Evolutionary conservation across 2,888 invertebrate genomes (phyloP), one percentile per base, ranked within the genome.

Genomic region (Chironomus tentans): DNA sequence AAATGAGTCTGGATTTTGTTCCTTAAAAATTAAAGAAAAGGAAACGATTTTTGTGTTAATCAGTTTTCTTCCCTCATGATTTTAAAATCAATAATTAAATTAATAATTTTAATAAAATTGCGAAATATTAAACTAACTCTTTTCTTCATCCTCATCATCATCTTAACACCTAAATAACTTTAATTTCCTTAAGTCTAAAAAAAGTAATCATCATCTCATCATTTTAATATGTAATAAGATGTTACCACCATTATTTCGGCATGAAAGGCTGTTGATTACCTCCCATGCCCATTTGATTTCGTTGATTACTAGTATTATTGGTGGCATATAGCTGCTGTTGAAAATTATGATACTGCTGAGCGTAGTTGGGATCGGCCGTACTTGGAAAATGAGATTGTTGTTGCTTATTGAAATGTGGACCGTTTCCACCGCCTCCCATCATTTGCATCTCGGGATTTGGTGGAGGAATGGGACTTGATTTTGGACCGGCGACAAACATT

Each of bases 291-390:
- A 74, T 74, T 72, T 72, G 72, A 72, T 72, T 72, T 47, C 74
- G 38, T 81, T 78, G 85, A 84, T 79, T 88, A 88, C 48, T 65
- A 18, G 48, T 56, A 46, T 68, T 76, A 28, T 76, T 76, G 70
- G 95, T 96, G 78, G 96, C 95, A 84, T 96, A 96, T 79, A 96
- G 85, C 84, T 95, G 95, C 83, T 96, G 96, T 82, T 96, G 96
- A 87, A 96, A 96, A 85, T 95, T 94, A 85, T 95, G 95, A 86
- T 93, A 96, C 87, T 95, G 95, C 84, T 94, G 94, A 81, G 95
- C 95, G 86, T 96, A 96, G 83, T 93, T 94, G 13, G 95, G 93
- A 85, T 96, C 95, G 69, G 92, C 91, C 77, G 94, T 92, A 38
- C 91, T 92, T 7, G 93, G 93, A 38, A 93, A 93, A 77, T 93